Evolutionary conservation across 2,113 vertebrate species (phyloP), one percentile per base, ranked within the genome.

Genomic region (Phycodurus eques): DNA sequence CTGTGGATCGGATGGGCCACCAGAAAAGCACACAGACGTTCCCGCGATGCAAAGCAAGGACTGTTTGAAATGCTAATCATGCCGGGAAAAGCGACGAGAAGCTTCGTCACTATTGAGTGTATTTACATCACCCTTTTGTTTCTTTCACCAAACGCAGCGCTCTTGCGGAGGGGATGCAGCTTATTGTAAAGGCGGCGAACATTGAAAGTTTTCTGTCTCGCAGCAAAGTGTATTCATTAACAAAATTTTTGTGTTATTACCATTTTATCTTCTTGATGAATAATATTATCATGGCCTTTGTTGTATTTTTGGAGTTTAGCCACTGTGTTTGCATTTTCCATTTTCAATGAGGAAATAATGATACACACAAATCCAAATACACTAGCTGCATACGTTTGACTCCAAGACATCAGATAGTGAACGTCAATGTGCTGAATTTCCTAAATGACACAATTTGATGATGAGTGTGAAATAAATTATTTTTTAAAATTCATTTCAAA

Each of bases 51-150:
- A 85, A 90, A 91, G 90, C 89, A 88, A 91, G 80, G 74, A 73
- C 78, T 84, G 88, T 92, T 90, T 92, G 90, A 93, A 91, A 92
- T 92, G 90, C 89, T 89, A 92, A 92, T 90, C 75, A 73, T 69
- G 76, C 47, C 74, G 73, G 77, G 75, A 80, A 68, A 69, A 66
- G 74, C 81, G 82, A 63, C 81, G 69, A 83, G 77, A 69, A 78
- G 84, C 86, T 80, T 68, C 86, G 90, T 81, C 72, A 87, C 81
- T 71, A 80, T 79, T 77, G 83, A 84, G 86, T 83, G 83, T 90
- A 83, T 90, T 90, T 90, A 91, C 85, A 85, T 84, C 79, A 75
- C 68, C 77, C 70, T 79, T 87, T 87, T 88, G 88, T 90, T 88
- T 88, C 80, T 87, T 73, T 88, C 80, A 84, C 78, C 81, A 83